Conservation (phyloP, 1,140 invertebrate genomes). For the Meteorus sp. region DNA sequence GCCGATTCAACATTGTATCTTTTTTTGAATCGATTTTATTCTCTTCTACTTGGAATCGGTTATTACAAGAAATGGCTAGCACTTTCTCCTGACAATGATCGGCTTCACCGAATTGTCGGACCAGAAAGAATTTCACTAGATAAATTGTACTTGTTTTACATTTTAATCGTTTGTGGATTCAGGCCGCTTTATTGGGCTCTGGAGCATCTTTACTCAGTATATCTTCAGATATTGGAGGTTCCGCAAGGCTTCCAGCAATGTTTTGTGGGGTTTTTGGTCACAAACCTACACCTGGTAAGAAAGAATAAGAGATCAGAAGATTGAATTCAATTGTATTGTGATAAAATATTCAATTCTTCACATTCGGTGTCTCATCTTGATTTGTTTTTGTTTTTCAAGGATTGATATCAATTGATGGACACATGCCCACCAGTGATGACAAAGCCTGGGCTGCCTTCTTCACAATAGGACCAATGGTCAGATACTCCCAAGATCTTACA, state of each 20-base stretch:
- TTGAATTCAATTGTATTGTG: too few relatives aligned
- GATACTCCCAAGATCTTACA: slow-evolving; percentile 80
- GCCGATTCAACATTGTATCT: too few relatives aligned
- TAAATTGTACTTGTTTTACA: too few relatives aligned
- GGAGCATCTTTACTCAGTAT: slow-evolving; percentile 80
- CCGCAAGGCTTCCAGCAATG: slow-evolving; percentile 79
- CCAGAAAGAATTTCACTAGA: too few relatives aligned
- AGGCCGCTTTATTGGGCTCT: slow-evolving; percentile 69
- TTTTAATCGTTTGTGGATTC: slow-evolving; percentile 33
- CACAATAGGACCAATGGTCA: slow-evolving; percentile 76
- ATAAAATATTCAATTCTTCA: too few relatives aligned
- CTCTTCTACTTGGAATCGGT: too few relatives aligned
- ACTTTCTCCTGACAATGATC: too few relatives aligned
- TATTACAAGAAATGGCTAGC: too few relatives aligned
- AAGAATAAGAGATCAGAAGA: not conserved
- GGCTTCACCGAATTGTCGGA: too few relatives aligned
- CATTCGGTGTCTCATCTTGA: too few relatives aligned
- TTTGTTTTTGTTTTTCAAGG: not conserved
- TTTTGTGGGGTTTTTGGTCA: slow-evolving; percentile 87
- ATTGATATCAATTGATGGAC: slow-evolving; percentile 40
- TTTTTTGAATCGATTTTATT: too few relatives aligned
- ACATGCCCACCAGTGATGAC: slow-evolving; percentile 61
- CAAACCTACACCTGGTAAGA: slow-evolving; percentile 69
- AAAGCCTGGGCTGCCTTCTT: slow-evolving; percentile 65
- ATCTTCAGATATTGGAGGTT: slow-evolving; percentile 84